These are phyloP conservation scores for Apodemia hepburni DNA, from an alignment of 2,888 invertebrate species.

Conservation along the genomic window DNA sequence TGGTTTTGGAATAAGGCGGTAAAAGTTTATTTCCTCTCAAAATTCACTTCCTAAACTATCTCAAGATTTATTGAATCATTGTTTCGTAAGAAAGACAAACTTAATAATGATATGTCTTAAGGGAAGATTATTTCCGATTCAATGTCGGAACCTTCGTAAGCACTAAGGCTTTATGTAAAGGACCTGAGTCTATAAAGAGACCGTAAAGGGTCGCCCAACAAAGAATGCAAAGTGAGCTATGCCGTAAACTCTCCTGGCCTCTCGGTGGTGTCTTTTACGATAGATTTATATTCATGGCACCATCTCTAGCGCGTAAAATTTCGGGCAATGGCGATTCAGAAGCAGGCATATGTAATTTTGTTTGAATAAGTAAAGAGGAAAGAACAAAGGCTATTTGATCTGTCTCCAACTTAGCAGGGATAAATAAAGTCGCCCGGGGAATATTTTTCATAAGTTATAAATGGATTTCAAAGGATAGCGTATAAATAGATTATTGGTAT, in stretches of 20 bases:
- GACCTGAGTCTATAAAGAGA: slow-evolving; percentile 72
- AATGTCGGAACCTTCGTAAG: slow-evolving; percentile 36
- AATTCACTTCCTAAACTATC: neutral
- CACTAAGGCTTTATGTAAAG: slow-evolving; percentile 69
- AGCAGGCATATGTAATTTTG: slow-evolving; percentile 79
- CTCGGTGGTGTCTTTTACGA: slow-evolving; percentile 73
- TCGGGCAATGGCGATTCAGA: slow-evolving; percentile 77
- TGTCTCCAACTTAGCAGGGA: slow-evolving; percentile 57
- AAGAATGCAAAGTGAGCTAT: slow-evolving; percentile 78
- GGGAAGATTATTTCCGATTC: slow-evolving; percentile 15
- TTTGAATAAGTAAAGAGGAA: slow-evolving; percentile 79
- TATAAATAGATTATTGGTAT: slow-evolving; percentile 60
- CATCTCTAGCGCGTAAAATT: slow-evolving; percentile 77
- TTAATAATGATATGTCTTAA: slow-evolving; percentile 22
- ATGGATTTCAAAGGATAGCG: slow-evolving; percentile 62
- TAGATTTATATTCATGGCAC: slow-evolving; percentile 80
- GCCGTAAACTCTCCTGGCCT: slow-evolving; percentile 65
- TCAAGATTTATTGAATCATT: slow-evolving; percentile 18
- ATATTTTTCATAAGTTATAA: slow-evolving; percentile 72
- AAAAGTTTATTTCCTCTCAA: too few species aligned
- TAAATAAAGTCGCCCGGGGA: slow-evolving; percentile 65
- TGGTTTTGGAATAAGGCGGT: too few species aligned
- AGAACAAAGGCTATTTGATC: slow-evolving; percentile 79
- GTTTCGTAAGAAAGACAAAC: slow-evolving; percentile 10
- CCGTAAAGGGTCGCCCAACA: slow-evolving; percentile 70